Evolutionary conservation across 35 echinoderm and acorn worm genomes (phyloP).

Genomic region (Heliocidaris tuberculata): DNA sequence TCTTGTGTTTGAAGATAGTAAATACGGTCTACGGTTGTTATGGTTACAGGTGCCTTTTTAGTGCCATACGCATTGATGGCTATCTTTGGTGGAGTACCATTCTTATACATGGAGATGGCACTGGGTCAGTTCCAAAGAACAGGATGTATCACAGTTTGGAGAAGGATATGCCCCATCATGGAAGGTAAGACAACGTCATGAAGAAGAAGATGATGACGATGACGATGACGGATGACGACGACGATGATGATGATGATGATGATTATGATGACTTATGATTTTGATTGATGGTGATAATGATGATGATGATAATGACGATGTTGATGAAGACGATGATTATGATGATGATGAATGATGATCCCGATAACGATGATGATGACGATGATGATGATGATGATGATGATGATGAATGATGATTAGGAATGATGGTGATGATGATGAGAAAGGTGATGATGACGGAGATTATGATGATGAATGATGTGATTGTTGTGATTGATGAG

Average conservation of each 20-base stretch:
- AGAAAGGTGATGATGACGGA: no score
- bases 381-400: neutral
- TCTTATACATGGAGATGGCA: constrained; percentile 92
- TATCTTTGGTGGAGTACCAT: constrained; percentile 78
- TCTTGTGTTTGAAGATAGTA: no score
- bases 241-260: no score
- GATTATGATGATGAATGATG: neutral
- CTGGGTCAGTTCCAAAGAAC: constrained; percentile 89
- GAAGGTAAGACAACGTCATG: constrained; percentile 64
- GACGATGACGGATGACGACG: neutral
- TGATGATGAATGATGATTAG: neutral
- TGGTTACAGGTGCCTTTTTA: constrained; percentile 78
- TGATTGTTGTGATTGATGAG: neutral
- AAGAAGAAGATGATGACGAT: neutral
- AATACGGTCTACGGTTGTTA: neutral
- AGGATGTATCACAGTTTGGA: constrained; percentile 91
- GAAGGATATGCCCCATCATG: constrained; percentile 82
- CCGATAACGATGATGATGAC: no score
- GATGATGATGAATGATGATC: no score
- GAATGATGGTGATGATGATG: no score
- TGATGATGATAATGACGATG: no score
- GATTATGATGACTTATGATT: no score
- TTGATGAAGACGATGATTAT: no score
- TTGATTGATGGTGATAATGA: neutral
- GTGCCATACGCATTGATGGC: constrained; percentile 89